Percentiles rank a stretch among this genome's conserved stretches.
These are phyloP conservation scores for Dendrocopos noguchii DNA, from an alignment of 2,113 vertebrate species.

Conservation along the genomic window DNA sequence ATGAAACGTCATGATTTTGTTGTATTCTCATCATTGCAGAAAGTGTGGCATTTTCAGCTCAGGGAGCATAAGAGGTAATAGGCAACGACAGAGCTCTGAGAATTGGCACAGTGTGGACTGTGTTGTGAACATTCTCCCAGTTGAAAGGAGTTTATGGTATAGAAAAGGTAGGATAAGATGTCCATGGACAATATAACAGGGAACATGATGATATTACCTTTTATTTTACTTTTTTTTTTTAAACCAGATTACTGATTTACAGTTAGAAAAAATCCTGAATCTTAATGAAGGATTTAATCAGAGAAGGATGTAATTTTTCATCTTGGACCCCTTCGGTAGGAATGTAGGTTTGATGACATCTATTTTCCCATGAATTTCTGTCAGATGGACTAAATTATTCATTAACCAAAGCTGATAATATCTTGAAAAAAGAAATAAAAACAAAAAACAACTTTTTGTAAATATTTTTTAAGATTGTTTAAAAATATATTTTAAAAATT, in stretches of 20 bases:
- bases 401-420: not conserved
- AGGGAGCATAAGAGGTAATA: not conserved
- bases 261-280: constrained; percentile 41
- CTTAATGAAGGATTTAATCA: constrained; percentile 57
- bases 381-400: not conserved
- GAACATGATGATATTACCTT: not conserved
- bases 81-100: not conserved
- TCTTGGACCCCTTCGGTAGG: not conserved
- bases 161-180: not conserved
- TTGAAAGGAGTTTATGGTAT: not conserved
- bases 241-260: constrained; percentile 49
- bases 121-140: not conserved
- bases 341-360: not conserved
- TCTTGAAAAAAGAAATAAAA: not conserved
- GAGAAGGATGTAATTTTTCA: constrained; percentile 44
- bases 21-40: not conserved
- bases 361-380: constrained; percentile 26
- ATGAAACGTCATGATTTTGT: not conserved
- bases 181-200: not conserved
- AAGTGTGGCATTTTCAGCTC: not conserved
- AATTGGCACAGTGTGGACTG: not conserved
- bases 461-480: not conserved
- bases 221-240: not conserved
- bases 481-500: not conserved
- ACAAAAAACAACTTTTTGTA: not conserved